Evolutionary conservation across 2,888 invertebrate genomes (phyloP).

Genomic region (Ormia ochracea): DNA sequence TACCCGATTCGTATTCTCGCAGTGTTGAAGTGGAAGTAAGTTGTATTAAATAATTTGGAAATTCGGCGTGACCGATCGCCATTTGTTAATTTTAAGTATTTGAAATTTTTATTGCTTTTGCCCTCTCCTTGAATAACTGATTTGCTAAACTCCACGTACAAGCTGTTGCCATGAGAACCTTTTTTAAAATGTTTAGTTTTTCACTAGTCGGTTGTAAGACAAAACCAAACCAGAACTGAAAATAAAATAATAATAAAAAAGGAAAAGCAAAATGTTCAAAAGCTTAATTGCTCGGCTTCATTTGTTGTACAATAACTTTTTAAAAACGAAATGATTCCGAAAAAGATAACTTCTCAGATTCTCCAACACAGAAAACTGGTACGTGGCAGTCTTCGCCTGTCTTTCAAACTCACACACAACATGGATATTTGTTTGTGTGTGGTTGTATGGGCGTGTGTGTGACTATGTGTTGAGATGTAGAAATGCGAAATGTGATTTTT

Average conservation of each 20-base stretch:
- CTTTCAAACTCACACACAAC: not conserved
- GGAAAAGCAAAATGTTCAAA: not conserved
- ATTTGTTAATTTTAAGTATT: not conserved
- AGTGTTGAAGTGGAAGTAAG: too few species aligned
- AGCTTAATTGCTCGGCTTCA: constrained; percentile 51
- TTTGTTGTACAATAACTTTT: constrained; percentile 45
- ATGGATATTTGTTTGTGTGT: too few species aligned
- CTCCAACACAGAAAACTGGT: constrained; percentile 14
- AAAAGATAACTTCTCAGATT: constrained; percentile 5
- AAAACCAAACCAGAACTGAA: constrained; percentile 10
- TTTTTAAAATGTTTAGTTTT: not conserved
- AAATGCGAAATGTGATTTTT: constrained; percentile 10
- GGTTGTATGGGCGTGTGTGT: too few species aligned
- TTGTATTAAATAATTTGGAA: not conserved
- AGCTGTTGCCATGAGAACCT: constrained; percentile 23
- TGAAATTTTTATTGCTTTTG: constrained; percentile 12
- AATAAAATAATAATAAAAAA: not conserved
- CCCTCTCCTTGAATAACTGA: not conserved
- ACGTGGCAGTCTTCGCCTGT: not conserved
- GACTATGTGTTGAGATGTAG: too few species aligned
- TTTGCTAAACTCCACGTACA: constrained; percentile 31
- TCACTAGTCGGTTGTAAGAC: not conserved
- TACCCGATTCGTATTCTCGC: too few species aligned
- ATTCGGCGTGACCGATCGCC: not conserved
- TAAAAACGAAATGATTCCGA: constrained; percentile 25